Evolutionary conservation across 2,797 vertebrate species (phyloP).

Genomic region (Anguilla anguilla): DNA sequence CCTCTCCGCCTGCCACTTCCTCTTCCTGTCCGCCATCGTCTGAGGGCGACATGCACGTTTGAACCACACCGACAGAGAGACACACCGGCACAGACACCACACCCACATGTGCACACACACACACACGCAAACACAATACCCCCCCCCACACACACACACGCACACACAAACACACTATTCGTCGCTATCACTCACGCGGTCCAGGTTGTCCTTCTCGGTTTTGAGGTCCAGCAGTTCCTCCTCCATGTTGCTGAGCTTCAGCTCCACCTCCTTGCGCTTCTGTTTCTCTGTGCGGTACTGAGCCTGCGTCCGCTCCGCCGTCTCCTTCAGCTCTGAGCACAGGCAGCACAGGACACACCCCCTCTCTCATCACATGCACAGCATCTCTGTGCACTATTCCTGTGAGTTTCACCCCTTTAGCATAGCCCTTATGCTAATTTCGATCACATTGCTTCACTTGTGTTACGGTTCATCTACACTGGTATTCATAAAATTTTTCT

Average conservation of each 20-base stretch:
- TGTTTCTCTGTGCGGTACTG: slow-evolving; percentile 86
- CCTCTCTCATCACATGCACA: neutral
- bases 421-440: neutral
- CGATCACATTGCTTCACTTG: neutral
- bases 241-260: slow-evolving; percentile 76
- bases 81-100: neutral
- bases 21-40: slow-evolving; percentile 88
- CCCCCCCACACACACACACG: neutral
- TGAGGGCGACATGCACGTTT: slow-evolving; percentile 46
- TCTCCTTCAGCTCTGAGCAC: slow-evolving; percentile 81
- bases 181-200: slow-evolving; percentile 70
- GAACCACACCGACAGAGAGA: neutral
- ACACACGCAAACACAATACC: neutral
- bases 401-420: neutral
- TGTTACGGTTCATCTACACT: neutral
- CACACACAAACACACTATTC: neutral
- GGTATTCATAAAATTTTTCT: neutral
- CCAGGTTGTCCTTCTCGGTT: slow-evolving; percentile 82
- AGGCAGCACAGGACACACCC: neutral
- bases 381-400: neutral
- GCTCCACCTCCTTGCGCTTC: slow-evolving; percentile 80
- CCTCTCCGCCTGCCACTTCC: slow-evolving; percentile 83
- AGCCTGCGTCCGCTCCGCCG: slow-evolving; percentile 70
- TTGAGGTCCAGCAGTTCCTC: slow-evolving; percentile 86
- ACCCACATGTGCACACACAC: neutral